Percentiles rank a stretch among this genome's conserved stretches.
Evolutionary conservation across 2,888 invertebrate species (phyloP).

Genomic region (Crossocerus cetratus): DNA sequence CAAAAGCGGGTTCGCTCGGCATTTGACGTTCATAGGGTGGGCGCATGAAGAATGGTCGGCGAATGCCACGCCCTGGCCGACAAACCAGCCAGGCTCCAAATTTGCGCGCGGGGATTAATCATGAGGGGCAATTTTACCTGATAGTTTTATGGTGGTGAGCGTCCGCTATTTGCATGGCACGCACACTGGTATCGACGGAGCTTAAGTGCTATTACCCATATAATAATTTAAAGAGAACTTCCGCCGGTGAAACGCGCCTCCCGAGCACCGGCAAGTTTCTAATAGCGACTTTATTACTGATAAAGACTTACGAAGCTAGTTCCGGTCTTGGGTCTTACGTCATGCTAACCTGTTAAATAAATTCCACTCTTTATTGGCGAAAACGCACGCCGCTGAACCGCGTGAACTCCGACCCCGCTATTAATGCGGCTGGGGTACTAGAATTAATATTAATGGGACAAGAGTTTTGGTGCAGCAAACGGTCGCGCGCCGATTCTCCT

Average conservation of each 20-base stretch:
- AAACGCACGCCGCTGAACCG: neutral
- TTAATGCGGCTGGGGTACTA: no score
- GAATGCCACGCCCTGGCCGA: neutral
- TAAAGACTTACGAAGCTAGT: no score
- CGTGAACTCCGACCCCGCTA: no score
- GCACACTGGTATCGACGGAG: neutral
- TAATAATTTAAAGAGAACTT: neutral
- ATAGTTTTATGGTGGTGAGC: neutral
- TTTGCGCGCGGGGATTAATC: neutral
- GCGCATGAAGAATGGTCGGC: conserved; percentile 25
- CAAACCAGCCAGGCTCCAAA: neutral
- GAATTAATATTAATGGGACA: no score
- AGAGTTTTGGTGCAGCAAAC: no score
- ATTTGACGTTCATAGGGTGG: conserved; percentile 21
- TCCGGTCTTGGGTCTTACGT: no score
- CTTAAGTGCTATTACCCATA: neutral
- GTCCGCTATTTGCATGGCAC: neutral
- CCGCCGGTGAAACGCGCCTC: neutral
- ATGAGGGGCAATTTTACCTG: neutral
- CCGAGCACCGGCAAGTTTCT: neutral
- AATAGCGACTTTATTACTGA: neutral
- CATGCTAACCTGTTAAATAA: no score
- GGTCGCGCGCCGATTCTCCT: no score
- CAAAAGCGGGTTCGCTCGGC: neutral
- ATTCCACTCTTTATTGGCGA: no score